Percentiles rank a stretch among this genome's conserved stretches.
phyloP scores from a whole-genome alignment of 1,140 invertebrate genomes.

The Drosophila eugracilis region DNA sequence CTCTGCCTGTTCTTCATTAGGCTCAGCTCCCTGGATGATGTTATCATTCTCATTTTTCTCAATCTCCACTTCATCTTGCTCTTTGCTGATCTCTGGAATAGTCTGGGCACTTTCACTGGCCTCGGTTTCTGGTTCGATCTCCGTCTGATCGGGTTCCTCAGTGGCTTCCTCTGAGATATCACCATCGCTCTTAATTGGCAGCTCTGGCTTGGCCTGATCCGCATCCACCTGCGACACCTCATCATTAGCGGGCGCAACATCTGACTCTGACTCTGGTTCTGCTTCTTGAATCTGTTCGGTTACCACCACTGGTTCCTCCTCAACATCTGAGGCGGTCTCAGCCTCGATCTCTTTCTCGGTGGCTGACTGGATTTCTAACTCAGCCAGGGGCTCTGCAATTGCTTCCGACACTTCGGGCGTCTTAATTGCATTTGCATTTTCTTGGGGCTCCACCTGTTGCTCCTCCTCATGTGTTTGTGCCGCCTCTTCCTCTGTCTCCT shows the following conservation, averaged over 20 bases:
- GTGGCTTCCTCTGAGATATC: constrained; percentile 37
- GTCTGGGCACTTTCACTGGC: constrained; percentile 60
- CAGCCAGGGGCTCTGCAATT: constrained; percentile 53
- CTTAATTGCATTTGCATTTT: constrained; percentile 80
- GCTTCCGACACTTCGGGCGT: constrained; percentile 77
- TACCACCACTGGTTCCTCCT: constrained; percentile 9
- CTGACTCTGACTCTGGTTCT: constrained; percentile 3
- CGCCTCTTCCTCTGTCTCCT: neutral
- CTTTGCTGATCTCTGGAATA: constrained; percentile 5
- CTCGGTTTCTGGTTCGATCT: constrained; percentile 32
- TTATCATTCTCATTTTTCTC: constrained; percentile 73
- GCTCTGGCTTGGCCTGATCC: constrained; percentile 22
- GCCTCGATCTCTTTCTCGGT: constrained; percentile 19
- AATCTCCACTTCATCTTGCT: constrained; percentile 40
- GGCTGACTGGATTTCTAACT: constrained; percentile 2
- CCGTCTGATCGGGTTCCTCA: constrained; percentile 15
- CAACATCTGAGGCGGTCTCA: constrained; percentile 9
- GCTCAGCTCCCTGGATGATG: constrained; percentile 77
- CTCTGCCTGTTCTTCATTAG: constrained; percentile 51
- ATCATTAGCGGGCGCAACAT: constrained; percentile 43
- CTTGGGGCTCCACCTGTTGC: constrained; percentile 25
- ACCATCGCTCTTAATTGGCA: constrained; percentile 41
- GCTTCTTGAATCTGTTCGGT: constrained; percentile 19
- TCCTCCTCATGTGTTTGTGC: constrained; percentile 6
- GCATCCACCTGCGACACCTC: constrained; percentile 56